These are phyloP conservation scores for Agonopterix heracliana DNA, from an alignment of 2,888 invertebrate genomes.

Conservation along the genomic window DNA sequence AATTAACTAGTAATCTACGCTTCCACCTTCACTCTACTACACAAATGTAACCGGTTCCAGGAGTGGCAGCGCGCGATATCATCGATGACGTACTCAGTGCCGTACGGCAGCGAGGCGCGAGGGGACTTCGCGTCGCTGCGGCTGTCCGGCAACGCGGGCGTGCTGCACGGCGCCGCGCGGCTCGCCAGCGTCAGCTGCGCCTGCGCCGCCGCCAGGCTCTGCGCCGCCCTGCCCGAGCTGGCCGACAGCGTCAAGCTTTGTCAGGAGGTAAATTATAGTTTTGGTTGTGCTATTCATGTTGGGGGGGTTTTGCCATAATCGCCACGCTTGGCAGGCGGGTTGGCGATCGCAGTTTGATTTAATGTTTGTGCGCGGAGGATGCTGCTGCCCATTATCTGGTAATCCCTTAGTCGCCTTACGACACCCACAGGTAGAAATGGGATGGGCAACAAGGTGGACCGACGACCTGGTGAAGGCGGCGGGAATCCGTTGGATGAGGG, in stretches of 20 bases:
- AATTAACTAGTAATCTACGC: too few relatives aligned
- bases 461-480: too few relatives aligned
- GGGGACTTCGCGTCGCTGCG: constrained; percentile 22
- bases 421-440: too few relatives aligned
- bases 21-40: too few relatives aligned
- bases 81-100: constrained; percentile 36
- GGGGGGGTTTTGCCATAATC: background rate
- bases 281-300: constrained; percentile 7
- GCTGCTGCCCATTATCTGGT: too few relatives aligned
- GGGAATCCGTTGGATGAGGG: too few relatives aligned
- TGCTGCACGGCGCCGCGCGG: constrained; percentile 59
- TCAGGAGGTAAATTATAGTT: constrained; percentile 47
- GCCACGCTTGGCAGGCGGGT: too few relatives aligned
- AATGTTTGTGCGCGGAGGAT: too few relatives aligned
- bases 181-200: constrained; percentile 67
- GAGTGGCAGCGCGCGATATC: constrained; percentile 64
- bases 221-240: constrained; percentile 48
- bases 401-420: too few relatives aligned
- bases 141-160: constrained; percentile 52
- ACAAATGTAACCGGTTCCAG: constrained; percentile 21
- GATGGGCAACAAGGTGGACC: too few relatives aligned
- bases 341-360: too few relatives aligned
- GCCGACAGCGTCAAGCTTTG: constrained; percentile 50
- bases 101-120: constrained; percentile 16
- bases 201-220: constrained; percentile 62